A percentile compares a stretch with the other conserved stretches of the same genome.
Evolutionary conservation across 2,888 invertebrate genomes (phyloP).

Genomic region (Pachydiplax longipennis): DNA sequence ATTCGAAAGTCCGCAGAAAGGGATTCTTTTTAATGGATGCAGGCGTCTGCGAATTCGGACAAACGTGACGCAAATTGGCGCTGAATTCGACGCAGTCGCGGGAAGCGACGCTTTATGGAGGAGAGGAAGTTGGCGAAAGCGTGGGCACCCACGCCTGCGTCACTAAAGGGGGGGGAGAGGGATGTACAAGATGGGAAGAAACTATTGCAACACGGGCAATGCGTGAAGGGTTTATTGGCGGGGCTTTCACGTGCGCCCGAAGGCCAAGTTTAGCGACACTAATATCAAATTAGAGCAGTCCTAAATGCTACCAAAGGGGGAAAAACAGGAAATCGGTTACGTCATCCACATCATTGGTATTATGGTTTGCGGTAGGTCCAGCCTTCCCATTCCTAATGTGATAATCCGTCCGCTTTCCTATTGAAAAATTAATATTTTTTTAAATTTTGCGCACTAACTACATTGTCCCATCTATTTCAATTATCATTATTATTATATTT

Average conservation of each 20-base stretch:
- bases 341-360: no score
- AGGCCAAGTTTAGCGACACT: not conserved
- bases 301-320: not conserved
- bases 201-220: slow-evolving; percentile 6
- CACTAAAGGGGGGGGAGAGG: not conserved
- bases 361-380: no score
- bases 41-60: not conserved
- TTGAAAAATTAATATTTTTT: no score
- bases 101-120: not conserved
- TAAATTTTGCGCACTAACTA: no score
- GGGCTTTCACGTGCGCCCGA: not conserved
- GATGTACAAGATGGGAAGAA: not conserved
- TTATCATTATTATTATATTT: no score
- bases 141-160: slow-evolving; percentile 17
- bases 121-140: not conserved
- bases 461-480: no score
- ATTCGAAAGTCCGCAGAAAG: not conserved
- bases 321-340: not conserved
- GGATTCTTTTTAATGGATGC: not conserved
- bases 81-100: not conserved
- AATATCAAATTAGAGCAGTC: not conserved
- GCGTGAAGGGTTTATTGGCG: slow-evolving; percentile 11
- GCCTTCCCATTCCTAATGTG: no score
- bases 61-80: not conserved
- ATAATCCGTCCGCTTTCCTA: no score